Evolutionary conservation across 1,140 invertebrate species (phyloP), one percentile per base, ranked within the genome.

Genomic region (Calliphora vicina): DNA sequence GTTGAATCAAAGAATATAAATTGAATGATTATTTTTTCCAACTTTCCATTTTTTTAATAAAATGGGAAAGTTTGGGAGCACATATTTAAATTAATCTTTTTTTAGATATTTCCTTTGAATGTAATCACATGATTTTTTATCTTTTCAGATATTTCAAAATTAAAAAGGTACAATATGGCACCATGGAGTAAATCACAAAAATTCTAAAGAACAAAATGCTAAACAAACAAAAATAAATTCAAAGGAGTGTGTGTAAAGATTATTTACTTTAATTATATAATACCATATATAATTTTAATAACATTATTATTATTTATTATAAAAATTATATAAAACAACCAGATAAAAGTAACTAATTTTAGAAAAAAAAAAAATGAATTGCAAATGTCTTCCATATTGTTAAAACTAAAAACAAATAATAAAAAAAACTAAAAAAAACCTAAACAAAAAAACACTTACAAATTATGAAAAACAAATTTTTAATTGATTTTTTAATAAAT

Each of bases 151-250:
- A 97, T 87, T 93, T 97, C 87, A 97, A 97, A 90, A 93, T 97
- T 35, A 97, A 97, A 91, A 97, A 97, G 88, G 96, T 97, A 6
- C 96, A 97, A 87, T 98, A 98, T 89, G 96, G 97, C 87, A 97
- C 96, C 1, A 97, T 97, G 96, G 96, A 97, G 89, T 97, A 95
- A 93, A 61, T 50, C n/a, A 50, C 20, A 43, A 15, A 15, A 78
- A 78, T 13, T 43, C 74, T 23, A 78, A 78, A 43, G 2, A 78
- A 78, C 27, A 3, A 82, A 82, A 82, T 74, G 43, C 42, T 25
- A 82, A 76, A n/a, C 15, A 57, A 57, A 67, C 10, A 82, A 61
- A 76, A 27, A 82, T 76, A 17, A 29, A 29, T 26, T 50, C n/a
- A 57, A 61, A 61, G 80, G 80, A 57, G 57, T 81, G 57, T 61